Evolutionary conservation across 1,140 invertebrate genomes (phyloP).

Genomic region (Bombus fervidus): DNA sequence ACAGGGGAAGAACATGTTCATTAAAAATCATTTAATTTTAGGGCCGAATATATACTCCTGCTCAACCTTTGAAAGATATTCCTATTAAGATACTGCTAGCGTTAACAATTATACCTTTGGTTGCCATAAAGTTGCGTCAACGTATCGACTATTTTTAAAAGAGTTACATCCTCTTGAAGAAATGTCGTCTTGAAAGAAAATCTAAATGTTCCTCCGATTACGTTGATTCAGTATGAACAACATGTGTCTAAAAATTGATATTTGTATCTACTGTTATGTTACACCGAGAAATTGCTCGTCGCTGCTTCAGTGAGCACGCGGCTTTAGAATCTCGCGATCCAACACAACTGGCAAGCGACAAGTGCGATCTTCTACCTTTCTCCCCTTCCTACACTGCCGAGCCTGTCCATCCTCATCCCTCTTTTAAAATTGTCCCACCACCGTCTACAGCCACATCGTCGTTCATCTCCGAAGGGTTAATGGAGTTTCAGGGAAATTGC

Average conservation of each 20-base stretch:
- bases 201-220: too few relatives aligned
- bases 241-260: not conserved
- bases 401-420: constrained; percentile 50
- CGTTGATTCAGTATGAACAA: too few relatives aligned
- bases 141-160: too few relatives aligned
- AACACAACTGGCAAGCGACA: constrained; percentile 60
- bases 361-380: constrained; percentile 59
- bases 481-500: constrained; percentile 72
- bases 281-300: not conserved
- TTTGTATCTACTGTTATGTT: not conserved
- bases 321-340: constrained; percentile 29
- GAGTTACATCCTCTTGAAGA: too few relatives aligned
- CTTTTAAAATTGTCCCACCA: constrained; percentile 32
- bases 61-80: too few relatives aligned
- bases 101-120: too few relatives aligned
- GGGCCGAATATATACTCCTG: too few relatives aligned
- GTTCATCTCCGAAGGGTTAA: constrained; percentile 72
- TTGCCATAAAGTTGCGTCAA: too few relatives aligned
- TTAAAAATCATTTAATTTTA: too few relatives aligned
- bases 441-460: constrained; percentile 46
- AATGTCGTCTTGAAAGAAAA: too few relatives aligned
- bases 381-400: not conserved
- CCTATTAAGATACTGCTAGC: too few relatives aligned
- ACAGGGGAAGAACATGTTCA: too few relatives aligned
- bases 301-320: not conserved